These are phyloP conservation scores for Oryzias dopingdopingensis DNA, from an alignment of 2,797 vertebrate genomes.

Conservation along the genomic window DNA sequence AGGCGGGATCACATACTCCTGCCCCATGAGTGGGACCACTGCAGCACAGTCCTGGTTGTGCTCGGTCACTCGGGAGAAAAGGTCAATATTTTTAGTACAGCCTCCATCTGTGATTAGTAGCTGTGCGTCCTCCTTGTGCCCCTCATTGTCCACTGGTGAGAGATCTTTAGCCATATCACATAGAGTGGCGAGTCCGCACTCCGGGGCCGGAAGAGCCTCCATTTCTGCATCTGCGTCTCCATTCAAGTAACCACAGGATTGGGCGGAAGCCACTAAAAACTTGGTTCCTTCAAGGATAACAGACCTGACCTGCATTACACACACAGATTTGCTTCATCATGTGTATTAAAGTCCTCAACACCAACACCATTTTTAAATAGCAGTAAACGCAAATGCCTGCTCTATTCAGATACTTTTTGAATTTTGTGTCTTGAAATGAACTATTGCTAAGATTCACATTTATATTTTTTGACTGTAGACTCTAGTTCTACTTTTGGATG, in stretches of 20 bases:
- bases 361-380: no score
- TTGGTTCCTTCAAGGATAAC: constrained; percentile 83
- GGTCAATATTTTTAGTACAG: constrained; percentile 70
- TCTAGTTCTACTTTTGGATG: no score
- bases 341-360: no score
- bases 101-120: constrained; percentile 57
- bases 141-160: constrained; percentile 60
- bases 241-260: constrained; percentile 74
- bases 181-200: constrained; percentile 82
- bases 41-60: constrained; percentile 70
- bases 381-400: no score
- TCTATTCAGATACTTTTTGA: no score
- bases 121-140: constrained; percentile 43
- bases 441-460: no score
- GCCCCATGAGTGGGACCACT: constrained; percentile 82
- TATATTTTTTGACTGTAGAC: no score
- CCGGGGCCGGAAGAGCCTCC: constrained; percentile 42
- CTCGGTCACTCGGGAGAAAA: constrained; percentile 82
- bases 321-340: neutral
- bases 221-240: constrained; percentile 6
- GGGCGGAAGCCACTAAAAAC: constrained; percentile 80
- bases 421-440: no score
- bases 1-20: constrained; percentile 88
- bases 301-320: constrained; percentile 78
- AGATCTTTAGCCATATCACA: constrained; percentile 92